Evolutionary conservation across 1,140 invertebrate genomes (phyloP).

Genomic region (Cotesia vestalis): DNA sequence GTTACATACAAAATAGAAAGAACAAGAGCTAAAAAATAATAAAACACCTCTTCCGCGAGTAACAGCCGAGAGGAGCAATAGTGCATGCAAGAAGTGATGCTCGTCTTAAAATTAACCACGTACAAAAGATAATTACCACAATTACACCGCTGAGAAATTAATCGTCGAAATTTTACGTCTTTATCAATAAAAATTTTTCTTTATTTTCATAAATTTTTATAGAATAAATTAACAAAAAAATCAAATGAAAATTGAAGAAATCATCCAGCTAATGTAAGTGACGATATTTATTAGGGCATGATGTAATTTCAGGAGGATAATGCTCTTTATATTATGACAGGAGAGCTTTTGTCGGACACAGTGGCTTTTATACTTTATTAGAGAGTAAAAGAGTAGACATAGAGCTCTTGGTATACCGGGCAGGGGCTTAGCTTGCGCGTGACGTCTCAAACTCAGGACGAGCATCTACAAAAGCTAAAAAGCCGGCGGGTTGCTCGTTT

Average conservation of each 20-base stretch:
- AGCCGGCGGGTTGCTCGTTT: slow-evolving; percentile 38
- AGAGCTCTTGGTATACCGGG: too few species aligned
- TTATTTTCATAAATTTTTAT: too few species aligned
- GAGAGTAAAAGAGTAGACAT: too few species aligned
- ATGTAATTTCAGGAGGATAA: too few species aligned
- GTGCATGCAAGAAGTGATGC: background rate
- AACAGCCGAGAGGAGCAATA: background rate
- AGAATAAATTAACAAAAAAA: too few species aligned
- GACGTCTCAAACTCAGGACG: slow-evolving; percentile 12
- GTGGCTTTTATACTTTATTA: too few species aligned
- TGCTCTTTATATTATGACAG: too few species aligned
- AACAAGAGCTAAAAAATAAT: background rate
- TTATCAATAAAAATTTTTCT: background rate
- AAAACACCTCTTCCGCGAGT: background rate
- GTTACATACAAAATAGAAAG: slow-evolving; percentile 3
- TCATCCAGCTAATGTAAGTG: too few species aligned
- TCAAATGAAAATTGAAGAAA: too few species aligned
- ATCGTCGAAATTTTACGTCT: background rate
- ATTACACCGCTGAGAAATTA: background rate
- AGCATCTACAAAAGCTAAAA: slow-evolving; percentile 36
- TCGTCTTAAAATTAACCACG: slow-evolving; percentile 20
- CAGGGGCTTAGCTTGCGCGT: slow-evolving; percentile 2
- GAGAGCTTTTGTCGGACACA: too few species aligned
- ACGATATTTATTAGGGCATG: too few species aligned
- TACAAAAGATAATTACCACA: slow-evolving; percentile 5